Base-by-base conservation (phyloP, 1,140 invertebrate species). In the Diabrotica undecimpunctata region DNA sequence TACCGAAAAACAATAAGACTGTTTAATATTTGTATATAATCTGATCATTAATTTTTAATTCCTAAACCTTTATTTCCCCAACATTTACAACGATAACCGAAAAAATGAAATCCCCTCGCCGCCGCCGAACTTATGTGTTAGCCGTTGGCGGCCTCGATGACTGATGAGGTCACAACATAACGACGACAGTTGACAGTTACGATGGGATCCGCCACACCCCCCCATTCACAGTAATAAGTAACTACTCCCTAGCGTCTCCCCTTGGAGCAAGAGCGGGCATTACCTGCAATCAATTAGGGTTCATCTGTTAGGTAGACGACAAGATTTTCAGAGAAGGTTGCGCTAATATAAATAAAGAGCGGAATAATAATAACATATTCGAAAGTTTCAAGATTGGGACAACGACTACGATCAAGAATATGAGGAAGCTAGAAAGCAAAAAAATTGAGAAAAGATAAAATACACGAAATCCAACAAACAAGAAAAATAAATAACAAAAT, bases 91-190 rank as follows among this genome's bases (percentile, higher is more conserved):
- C 25, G 25, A 25, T 25, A 25, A 25, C 25, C 53, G 12, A 54
- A 54, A 54, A 54, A 13, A 54, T 13, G 7, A 9, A 9, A n/a
- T 35, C 9, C n/a, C 53, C 7, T 12, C 6, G 53, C 53, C 53
- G 12, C n/a, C 25, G 12, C 25, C 53, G 25, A 54, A 9, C 12
- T 35, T 12, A n/a, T 8, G n/a, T 54, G 25, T 54, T 35, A 12
- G n/a, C n/a, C 53, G 53, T 9, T 60, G 58, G 11, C 58, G 38
- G 37, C 12, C 56, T 53, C 51, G 51, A 69, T 71, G 70, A 71
- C 63, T 65, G 63, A 65, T 65, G 70, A 71, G 70, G 70, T 71
- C 65, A 69, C 37, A 65, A 69, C 61, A 69, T 55, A 61, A 66
- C 61, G 58, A 25, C 59, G 70, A 65, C 62, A 69, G 67, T 66